Conservation (phyloP, 2,888 invertebrate genomes). For the Gibbula magus region DNA sequence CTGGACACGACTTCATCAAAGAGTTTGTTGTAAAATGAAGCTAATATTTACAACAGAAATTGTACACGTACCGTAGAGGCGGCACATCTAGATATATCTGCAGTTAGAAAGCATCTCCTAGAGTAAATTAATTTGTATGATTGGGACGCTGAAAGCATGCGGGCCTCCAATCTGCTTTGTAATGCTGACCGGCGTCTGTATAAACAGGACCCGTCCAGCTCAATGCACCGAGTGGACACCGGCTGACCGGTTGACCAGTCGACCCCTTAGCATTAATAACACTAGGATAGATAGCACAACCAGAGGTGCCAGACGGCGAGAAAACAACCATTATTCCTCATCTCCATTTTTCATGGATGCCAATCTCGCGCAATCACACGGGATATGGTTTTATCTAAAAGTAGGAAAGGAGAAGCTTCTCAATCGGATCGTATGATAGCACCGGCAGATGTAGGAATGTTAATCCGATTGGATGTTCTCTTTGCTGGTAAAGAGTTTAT, state of each 20-base stretch:
- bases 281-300: background rate
- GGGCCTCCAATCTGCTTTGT: too few relatives aligned
- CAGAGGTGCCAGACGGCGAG: conserved; percentile 15
- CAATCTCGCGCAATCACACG: conserved; percentile 21
- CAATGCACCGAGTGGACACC: background rate
- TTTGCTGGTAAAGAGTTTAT: conserved; percentile 6
- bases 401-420: background rate
- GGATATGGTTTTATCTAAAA: conserved; percentile 2
- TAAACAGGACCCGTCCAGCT: too few relatives aligned
- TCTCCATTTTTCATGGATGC: conserved; percentile 4
- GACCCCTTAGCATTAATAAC: background rate
- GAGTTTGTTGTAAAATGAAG: too few relatives aligned
- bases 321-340: conserved; percentile 14
- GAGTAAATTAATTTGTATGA: too few relatives aligned
- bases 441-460: background rate
- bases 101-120: too few relatives aligned
- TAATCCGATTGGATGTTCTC: conserved; percentile 11
- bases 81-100: too few relatives aligned
- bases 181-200: too few relatives aligned
- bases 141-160: too few relatives aligned
- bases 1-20: too few relatives aligned
- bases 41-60: too few relatives aligned
- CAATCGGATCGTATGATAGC: background rate
- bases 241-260: background rate
- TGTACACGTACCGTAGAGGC: too few relatives aligned